These are phyloP conservation scores for Nomada ferruginata DNA, from an alignment of 2,888 invertebrate species.

Conservation along the genomic window DNA sequence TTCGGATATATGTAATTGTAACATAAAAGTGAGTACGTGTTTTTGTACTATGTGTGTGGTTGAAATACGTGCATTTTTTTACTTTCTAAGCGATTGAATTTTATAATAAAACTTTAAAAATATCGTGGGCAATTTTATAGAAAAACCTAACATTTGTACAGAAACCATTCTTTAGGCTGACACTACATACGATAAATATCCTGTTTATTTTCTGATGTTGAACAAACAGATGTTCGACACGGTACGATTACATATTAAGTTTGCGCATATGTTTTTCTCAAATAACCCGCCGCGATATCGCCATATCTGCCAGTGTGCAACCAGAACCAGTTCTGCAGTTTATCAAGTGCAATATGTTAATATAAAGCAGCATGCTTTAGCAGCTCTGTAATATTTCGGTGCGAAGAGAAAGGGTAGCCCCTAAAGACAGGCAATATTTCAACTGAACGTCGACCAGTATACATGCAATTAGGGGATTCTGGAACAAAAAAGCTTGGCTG, in stretches of 20 bases:
- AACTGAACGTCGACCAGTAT: not conserved
- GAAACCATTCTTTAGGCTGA: too few species aligned
- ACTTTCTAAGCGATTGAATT: conserved; percentile 16
- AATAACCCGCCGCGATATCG: conserved; percentile 1
- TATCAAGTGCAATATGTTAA: not conserved
- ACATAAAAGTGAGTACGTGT: not conserved
- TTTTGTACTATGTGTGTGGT: conserved; percentile 2
- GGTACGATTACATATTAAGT: too few species aligned
- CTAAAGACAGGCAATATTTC: not conserved
- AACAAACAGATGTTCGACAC: too few species aligned
- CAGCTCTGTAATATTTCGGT: not conserved
- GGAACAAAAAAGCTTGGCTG: not conserved
- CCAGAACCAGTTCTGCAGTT: not conserved
- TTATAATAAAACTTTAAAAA: conserved; percentile 28
- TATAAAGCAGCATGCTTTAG: not conserved
- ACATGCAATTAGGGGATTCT: not conserved
- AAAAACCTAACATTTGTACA: too few species aligned
- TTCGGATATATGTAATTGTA: not conserved
- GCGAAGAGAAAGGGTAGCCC: not conserved
- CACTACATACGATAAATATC: too few species aligned
- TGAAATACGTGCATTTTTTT: conserved; percentile 20
- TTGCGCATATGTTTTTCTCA: not conserved
- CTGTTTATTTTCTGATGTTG: too few species aligned
- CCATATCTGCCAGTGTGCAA: not conserved
- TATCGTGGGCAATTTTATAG: not conserved